A percentile compares a stretch with the other conserved stretches of the same genome.
These are phyloP conservation scores for Ispidina picta DNA, from an alignment of 2,797 vertebrate genomes.

Conservation along the genomic window DNA sequence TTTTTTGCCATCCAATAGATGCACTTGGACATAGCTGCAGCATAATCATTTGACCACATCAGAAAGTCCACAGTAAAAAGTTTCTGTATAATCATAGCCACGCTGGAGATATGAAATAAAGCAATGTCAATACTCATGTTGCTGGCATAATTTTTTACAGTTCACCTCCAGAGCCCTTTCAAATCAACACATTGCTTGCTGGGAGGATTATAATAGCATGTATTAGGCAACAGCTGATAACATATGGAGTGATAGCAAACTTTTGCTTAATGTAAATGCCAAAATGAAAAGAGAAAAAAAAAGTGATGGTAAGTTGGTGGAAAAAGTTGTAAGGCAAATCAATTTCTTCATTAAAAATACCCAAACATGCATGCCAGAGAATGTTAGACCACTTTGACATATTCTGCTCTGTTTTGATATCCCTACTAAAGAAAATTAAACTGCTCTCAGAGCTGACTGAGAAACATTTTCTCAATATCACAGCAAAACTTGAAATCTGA, in stretches of 20 bases:
- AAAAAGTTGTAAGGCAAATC: slow-evolving; percentile 62
- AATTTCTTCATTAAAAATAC: slow-evolving; percentile 62
- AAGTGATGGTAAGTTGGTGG: slow-evolving; percentile 43
- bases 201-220: neutral
- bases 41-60: neutral
- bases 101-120: slow-evolving; percentile 3
- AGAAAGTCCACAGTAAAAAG: slow-evolving; percentile 31
- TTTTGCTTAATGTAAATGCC: slow-evolving; percentile 59
- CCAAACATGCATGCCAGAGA: slow-evolving; percentile 26
- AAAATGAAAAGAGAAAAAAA: slow-evolving; percentile 61
- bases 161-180: neutral
- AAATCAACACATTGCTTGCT: neutral
- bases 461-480: neutral
- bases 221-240: slow-evolving; percentile 39
- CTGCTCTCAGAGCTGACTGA: neutral
- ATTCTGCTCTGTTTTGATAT: slow-evolving; percentile 44
- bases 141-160: slow-evolving; percentile 22
- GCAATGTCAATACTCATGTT: neutral
- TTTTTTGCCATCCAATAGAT: neutral
- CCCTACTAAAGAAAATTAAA: slow-evolving; percentile 9
- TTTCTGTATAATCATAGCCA: neutral
- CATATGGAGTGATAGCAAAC: neutral
- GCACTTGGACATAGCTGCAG: neutral
- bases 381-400: slow-evolving; percentile 53
- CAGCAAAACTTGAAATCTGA: neutral